phyloP scores from a whole-genome alignment of 2,797 vertebrate genomes.

The Amblyraja radiata region DNA sequence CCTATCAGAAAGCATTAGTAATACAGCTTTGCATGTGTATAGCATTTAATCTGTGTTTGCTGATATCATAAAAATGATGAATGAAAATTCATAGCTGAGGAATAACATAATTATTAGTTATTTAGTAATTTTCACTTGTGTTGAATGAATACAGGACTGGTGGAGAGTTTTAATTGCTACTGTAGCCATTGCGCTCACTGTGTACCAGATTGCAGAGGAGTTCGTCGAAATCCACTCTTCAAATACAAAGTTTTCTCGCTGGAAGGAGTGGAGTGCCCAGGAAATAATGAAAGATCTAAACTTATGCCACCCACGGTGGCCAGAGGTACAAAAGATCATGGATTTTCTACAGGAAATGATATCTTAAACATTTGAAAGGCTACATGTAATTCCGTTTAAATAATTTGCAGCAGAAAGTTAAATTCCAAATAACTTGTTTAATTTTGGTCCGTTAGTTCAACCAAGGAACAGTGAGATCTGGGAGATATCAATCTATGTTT shows the following conservation, averaged over 20 bases:
- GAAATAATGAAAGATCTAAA: slow-evolving; percentile 42
- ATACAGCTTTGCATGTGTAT: background rate
- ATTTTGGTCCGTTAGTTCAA: background rate
- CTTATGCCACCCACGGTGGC: slow-evolving; percentile 42
- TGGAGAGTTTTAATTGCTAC: slow-evolving; percentile 42
- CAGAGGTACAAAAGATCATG: slow-evolving; percentile 38
- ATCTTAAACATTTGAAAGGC: background rate
- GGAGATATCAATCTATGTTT: background rate
- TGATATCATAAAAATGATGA: background rate
- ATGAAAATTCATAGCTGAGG: background rate
- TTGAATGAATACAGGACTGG: slow-evolving; percentile 38
- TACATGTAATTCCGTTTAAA: background rate
- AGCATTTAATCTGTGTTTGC: background rate
- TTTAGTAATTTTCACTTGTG: background rate
- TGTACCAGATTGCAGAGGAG: slow-evolving; percentile 43
- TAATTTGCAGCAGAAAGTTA: background rate
- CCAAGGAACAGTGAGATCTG: background rate
- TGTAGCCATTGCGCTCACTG: slow-evolving; percentile 40
- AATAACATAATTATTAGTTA: background rate
- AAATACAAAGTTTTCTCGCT: slow-evolving; percentile 36
- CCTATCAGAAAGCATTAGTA: background rate
- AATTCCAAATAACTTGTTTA: background rate
- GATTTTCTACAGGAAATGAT: background rate
- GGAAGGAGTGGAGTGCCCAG: slow-evolving; percentile 42
- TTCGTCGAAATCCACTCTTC: slow-evolving; percentile 42